phyloP scores from a whole-genome alignment of 2,888 invertebrate species.

The Synanthedon tipuliformis region DNA sequence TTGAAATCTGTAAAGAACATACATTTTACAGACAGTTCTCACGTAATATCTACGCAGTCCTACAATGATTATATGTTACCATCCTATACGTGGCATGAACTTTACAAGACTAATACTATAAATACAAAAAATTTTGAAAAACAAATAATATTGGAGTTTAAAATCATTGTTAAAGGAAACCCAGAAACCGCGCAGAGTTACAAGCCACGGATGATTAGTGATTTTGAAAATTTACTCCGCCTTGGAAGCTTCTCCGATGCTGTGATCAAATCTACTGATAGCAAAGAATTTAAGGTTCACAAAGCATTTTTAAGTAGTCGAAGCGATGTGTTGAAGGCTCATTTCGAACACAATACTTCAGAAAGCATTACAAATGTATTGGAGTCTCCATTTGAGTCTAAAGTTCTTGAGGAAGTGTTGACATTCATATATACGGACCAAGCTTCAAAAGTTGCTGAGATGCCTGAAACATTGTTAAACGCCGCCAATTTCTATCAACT shows the following conservation, averaged over 20 bases:
- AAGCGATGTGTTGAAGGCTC: conserved; percentile 54
- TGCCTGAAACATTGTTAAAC: conserved; percentile 49
- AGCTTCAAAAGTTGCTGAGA: conserved; percentile 50
- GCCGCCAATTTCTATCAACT: conserved; percentile 61
- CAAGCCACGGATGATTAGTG: too few relatives aligned
- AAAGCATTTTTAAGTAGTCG: conserved; percentile 54
- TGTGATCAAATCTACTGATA: conserved; percentile 49
- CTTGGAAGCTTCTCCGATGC: conserved; percentile 23
- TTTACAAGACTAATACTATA: too few relatives aligned
- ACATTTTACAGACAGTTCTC: too few relatives aligned
- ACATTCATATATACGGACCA: conserved; percentile 57
- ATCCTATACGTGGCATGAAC: too few relatives aligned
- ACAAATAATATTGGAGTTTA: too few relatives aligned
- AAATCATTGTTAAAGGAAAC: too few relatives aligned
- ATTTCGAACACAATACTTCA: conserved; percentile 56
- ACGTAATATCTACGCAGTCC: too few relatives aligned
- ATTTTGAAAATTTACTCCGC: too few relatives aligned
- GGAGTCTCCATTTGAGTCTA: conserved; percentile 48
- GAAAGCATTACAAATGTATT: conserved; percentile 51
- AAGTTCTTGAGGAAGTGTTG: conserved; percentile 46
- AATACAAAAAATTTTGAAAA: too few relatives aligned
- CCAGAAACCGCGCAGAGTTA: too few relatives aligned
- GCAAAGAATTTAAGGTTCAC: conserved; percentile 46
- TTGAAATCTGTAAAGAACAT: too few relatives aligned
- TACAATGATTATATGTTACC: too few relatives aligned